A percentile compares a stretch with the other conserved stretches of the same genome.
Evolutionary conservation across 2,888 invertebrate species (phyloP).

Genomic region (Cryptocheilus praepositus): DNA sequence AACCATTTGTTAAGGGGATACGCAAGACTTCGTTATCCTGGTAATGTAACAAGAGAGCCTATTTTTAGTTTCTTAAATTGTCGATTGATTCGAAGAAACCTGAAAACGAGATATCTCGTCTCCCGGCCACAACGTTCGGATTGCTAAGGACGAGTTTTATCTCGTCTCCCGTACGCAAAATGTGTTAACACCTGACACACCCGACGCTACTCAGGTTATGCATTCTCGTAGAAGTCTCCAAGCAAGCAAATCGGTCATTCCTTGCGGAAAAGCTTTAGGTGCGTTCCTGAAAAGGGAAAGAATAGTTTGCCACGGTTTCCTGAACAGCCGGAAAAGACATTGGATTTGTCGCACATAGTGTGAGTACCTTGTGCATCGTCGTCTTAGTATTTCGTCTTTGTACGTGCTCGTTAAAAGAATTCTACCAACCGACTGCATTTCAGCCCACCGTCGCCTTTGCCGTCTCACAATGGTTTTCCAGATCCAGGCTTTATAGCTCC

Average conservation of each 20-base stretch:
- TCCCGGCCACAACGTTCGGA: too few relatives aligned
- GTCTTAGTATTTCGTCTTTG: background rate
- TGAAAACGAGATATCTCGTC: too few relatives aligned
- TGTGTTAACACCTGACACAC: too few relatives aligned
- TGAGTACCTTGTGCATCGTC: conserved; percentile 76
- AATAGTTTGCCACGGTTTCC: conserved; percentile 91
- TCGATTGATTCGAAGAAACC: too few relatives aligned
- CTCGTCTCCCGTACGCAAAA: too few relatives aligned
- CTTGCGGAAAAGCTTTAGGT: conserved; percentile 96
- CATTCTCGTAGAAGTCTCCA: conserved; percentile 92
- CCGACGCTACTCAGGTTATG: background rate
- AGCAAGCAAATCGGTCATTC: conserved; percentile 98
- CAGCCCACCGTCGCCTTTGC: conserved; percentile 94
- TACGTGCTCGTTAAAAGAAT: conserved; percentile 22
- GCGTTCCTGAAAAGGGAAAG: conserved; percentile 93
- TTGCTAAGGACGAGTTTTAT: too few relatives aligned
- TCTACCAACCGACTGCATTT: conserved; percentile 42
- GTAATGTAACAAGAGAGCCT: too few relatives aligned
- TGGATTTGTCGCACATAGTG: conserved; percentile 97
- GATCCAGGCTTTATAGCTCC: conserved; percentile 81
- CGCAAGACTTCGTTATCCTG: too few relatives aligned
- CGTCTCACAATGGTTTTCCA: conserved; percentile 94
- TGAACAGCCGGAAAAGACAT: conserved; percentile 94
- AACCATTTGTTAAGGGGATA: too few relatives aligned
- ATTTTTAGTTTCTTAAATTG: too few relatives aligned